Conservation (phyloP, 2,797 vertebrate genomes). For the Mergus octosetaceus region DNA sequence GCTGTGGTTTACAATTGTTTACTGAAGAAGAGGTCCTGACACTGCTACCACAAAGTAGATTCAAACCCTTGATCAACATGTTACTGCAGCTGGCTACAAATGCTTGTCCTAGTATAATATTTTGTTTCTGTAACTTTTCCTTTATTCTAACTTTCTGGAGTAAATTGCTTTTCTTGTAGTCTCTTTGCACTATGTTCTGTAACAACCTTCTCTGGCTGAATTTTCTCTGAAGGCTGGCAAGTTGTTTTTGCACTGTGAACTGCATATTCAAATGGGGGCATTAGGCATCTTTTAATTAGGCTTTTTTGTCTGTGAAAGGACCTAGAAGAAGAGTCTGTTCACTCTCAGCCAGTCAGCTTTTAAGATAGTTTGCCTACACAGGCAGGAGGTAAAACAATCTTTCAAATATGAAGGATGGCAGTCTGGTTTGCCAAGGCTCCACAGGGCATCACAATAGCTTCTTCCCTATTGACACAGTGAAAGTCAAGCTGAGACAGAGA, state of each 20-base stretch:
- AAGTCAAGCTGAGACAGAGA: not conserved
- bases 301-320: slow-evolving; percentile 25
- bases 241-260: slow-evolving; percentile 42
- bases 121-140: not conserved
- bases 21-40: not conserved
- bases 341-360: slow-evolving; percentile 31
- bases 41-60: not conserved
- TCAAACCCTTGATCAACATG: accelerated
- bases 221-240: slow-evolving; percentile 42
- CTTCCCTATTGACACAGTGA: not conserved
- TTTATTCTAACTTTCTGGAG: not conserved
- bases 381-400: slow-evolving; percentile 19
- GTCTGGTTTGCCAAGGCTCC: not conserved
- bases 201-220: slow-evolving; percentile 35
- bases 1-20: not conserved
- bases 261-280: slow-evolving; percentile 52
- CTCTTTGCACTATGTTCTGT: not conserved
- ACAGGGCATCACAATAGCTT: accelerated
- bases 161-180: not conserved
- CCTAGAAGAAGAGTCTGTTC: slow-evolving; percentile 55
- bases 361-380: slow-evolving; percentile 4
- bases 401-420: slow-evolving; percentile 8
- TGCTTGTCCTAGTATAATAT: not conserved
- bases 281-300: slow-evolving; percentile 41
- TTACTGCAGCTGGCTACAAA: not conserved